Evolutionary conservation across 2,113 vertebrate genomes (phyloP).

Genomic region (Diadophis punctatus): DNA sequence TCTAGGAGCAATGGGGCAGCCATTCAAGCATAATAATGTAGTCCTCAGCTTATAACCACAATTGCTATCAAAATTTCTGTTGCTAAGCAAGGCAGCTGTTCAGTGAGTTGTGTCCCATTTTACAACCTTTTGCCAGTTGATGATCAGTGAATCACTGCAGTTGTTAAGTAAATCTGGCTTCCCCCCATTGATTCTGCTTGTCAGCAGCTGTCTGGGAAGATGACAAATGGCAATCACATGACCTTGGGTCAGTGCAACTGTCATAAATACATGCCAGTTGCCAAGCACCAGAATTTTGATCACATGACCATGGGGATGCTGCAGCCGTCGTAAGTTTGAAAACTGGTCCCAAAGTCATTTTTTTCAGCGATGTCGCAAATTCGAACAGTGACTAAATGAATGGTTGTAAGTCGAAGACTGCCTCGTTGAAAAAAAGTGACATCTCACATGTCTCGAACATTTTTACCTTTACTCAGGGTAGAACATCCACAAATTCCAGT

Average conservation of each 20-base stretch:
- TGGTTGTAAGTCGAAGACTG: not conserved
- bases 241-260: not conserved
- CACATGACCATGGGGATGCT: not conserved
- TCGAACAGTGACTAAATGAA: not conserved
- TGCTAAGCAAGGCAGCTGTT: not conserved
- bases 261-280: not conserved
- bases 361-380: not conserved
- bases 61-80: not conserved
- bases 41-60: not conserved
- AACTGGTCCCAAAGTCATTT: not conserved
- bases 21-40: not conserved
- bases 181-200: not conserved
- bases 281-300: not conserved
- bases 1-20: not conserved
- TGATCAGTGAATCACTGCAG: not conserved
- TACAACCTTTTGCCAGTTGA: not conserved
- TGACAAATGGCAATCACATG: not conserved
- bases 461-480: slow-evolving; percentile 29
- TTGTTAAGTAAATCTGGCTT: not conserved
- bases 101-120: not conserved
- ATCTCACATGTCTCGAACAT: slow-evolving; percentile 20
- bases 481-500: not conserved
- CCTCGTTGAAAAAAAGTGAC: not conserved
- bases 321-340: not conserved
- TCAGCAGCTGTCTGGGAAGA: not conserved